Conservation (phyloP, 2,888 invertebrate species). For the Lasioglossum vierecki region DNA sequence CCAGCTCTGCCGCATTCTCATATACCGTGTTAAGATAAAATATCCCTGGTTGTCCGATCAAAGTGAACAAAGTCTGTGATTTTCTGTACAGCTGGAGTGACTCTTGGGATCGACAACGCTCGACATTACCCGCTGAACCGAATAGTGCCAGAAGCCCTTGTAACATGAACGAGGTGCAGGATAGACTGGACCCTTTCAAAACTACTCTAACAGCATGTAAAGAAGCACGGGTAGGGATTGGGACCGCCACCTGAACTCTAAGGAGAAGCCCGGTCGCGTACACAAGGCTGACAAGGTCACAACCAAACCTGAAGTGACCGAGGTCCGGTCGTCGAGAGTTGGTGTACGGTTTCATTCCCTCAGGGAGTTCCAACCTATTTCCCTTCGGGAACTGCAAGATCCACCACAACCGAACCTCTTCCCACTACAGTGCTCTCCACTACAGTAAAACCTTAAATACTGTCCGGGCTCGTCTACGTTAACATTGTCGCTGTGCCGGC, state of each 20-base stretch:
- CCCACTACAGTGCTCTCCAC: too few relatives aligned
- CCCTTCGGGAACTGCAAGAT: too few relatives aligned
- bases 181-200: slow-evolving; percentile 18
- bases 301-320: background rate
- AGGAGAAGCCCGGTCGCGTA: background rate
- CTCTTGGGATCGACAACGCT: slow-evolving; percentile 77
- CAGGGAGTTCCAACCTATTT: too few relatives aligned
- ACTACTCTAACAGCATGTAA: slow-evolving; percentile 7
- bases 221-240: slow-evolving; percentile 25
- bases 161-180: slow-evolving; percentile 63
- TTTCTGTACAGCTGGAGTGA: slow-evolving; percentile 81
- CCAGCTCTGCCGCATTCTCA: background rate
- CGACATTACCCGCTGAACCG: slow-evolving; percentile 72
- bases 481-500: too few relatives aligned
- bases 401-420: too few relatives aligned
- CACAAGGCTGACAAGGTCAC: background rate
- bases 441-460: too few relatives aligned
- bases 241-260: slow-evolving; percentile 10
- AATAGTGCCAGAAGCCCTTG: slow-evolving; percentile 69
- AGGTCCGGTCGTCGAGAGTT: slow-evolving; percentile 7
- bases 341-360: background rate
- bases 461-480: too few relatives aligned
- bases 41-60: background rate
- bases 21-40: background rate
- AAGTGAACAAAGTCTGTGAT: background rate